A percentile compares a stretch with the other conserved stretches of the same genome.
Evolutionary conservation across 2,113 vertebrate species (phyloP).

Genomic region (Delphinus delphis): DNA sequence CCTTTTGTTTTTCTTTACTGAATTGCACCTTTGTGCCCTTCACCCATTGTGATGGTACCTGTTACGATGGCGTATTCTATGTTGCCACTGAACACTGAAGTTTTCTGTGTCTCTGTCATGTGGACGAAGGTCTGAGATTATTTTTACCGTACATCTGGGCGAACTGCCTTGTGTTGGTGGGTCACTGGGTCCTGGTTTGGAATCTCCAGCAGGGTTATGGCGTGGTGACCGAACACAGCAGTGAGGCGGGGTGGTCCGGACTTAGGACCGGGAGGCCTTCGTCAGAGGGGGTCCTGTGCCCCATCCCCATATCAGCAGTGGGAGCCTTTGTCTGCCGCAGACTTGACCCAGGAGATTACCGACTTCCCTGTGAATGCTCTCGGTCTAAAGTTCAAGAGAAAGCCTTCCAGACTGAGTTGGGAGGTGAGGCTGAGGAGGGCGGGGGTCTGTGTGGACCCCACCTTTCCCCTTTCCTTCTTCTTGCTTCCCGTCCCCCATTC

Average conservation of each 20-base stretch:
- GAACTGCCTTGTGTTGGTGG: not conserved
- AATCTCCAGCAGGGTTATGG: too few species aligned
- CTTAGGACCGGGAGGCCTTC: not conserved
- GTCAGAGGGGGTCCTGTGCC: not conserved
- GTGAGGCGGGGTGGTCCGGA: not conserved
- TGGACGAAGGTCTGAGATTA: not conserved
- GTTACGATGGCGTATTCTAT: fast-evolving
- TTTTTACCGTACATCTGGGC: not conserved
- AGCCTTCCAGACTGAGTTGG: not conserved
- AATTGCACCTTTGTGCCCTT: not conserved
- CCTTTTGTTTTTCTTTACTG: not conserved
- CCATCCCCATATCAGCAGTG: fast-evolving
- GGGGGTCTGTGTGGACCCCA: not conserved
- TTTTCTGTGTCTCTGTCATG: not conserved
- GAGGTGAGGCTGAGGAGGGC: not conserved
- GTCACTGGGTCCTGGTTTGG: not conserved
- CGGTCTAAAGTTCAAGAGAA: not conserved
- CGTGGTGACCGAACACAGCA: not conserved
- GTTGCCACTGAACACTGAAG: not conserved
- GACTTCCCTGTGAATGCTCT: not conserved
- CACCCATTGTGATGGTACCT: fast-evolving
- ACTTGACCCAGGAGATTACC: not conserved
- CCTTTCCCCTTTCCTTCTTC: not conserved
- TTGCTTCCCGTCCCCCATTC: not conserved
- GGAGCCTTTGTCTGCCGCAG: not conserved